Evolutionary conservation across 2,797 vertebrate genomes (phyloP).

Genomic region (Peromyscus attwateri): DNA sequence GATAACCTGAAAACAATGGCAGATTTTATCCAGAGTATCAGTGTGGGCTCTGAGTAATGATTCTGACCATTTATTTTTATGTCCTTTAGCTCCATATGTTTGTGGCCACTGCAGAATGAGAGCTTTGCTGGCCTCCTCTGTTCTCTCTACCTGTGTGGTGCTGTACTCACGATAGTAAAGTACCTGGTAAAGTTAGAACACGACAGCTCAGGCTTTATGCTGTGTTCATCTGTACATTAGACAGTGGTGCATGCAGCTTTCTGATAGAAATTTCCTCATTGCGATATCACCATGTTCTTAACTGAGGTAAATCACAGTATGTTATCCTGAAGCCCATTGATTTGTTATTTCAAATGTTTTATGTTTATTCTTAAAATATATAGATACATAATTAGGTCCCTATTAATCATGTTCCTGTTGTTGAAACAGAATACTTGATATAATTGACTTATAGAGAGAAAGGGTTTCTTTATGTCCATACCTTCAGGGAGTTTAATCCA

Average conservation of each 20-base stretch:
- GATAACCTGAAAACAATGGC: neutral
- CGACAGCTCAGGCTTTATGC: neutral
- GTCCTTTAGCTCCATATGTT: neutral
- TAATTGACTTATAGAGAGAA: no score
- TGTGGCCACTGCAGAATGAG: neutral
- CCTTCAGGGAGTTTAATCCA: neutral
- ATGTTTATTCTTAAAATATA: neutral
- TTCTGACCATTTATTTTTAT: neutral
- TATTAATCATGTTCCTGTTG: neutral
- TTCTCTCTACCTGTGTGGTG: neutral
- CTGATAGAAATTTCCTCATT: neutral
- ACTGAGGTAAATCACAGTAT: neutral
- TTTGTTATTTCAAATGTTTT: constrained; percentile 20
- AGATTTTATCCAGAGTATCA: neutral
- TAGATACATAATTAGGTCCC: neutral
- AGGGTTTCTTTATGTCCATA: neutral
- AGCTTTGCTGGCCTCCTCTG: neutral
- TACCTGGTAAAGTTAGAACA: neutral
- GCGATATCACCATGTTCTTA: neutral
- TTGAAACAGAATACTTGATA: neutral
- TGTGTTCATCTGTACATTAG: neutral
- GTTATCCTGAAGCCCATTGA: neutral
- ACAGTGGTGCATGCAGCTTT: neutral
- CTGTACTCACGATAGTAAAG: neutral
- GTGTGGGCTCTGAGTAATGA: neutral